phyloP scores from a whole-genome alignment of 2,113 vertebrate species.

The Centropus unirufus region DNA sequence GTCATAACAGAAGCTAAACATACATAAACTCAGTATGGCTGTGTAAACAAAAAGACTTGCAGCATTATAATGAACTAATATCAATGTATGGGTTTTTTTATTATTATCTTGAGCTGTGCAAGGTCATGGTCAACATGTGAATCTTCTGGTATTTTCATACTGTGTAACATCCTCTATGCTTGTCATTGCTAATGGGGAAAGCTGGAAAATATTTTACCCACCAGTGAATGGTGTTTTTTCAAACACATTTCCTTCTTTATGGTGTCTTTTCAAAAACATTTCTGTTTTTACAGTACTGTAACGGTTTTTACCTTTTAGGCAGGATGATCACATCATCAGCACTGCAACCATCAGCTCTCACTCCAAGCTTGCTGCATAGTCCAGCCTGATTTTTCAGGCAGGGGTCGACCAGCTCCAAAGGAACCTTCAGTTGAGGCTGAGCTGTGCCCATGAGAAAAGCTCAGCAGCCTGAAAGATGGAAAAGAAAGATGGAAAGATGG shows the following conservation, averaged over 20 bases:
- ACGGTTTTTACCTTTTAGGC: background rate
- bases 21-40: background rate
- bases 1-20: conserved; percentile 24
- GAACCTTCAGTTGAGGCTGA: background rate
- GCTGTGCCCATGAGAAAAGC: background rate
- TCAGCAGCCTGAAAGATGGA: background rate
- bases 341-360: background rate
- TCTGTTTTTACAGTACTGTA: background rate
- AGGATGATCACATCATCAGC: background rate
- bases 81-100: background rate
- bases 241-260: background rate
- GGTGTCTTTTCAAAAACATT: background rate
- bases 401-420: background rate
- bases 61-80: background rate
- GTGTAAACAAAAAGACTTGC: background rate
- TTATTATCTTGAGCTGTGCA: background rate
- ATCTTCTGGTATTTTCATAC: background rate
- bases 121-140: background rate
- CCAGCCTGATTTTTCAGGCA: background rate
- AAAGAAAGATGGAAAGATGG: background rate
- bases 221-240: background rate
- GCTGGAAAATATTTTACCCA: background rate
- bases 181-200: background rate
- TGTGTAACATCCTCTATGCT: background rate
- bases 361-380: background rate